Conservation (phyloP, 2,113 vertebrate genomes). For the Lampris megalopsis region DNA sequence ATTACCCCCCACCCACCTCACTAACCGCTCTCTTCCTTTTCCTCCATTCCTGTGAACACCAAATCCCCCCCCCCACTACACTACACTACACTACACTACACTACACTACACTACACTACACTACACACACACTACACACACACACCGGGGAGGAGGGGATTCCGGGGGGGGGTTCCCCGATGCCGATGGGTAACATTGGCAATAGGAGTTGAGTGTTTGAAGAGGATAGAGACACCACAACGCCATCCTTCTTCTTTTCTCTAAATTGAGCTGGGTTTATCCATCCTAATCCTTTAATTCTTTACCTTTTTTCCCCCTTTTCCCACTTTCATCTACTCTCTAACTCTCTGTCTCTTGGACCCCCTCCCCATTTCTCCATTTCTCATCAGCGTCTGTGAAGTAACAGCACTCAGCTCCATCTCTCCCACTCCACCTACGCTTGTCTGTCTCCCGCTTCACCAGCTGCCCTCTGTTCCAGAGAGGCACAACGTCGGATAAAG, state of each 20-base stretch:
- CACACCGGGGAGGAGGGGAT: too few relatives aligned
- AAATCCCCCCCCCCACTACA: background rate
- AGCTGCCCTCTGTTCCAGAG: background rate
- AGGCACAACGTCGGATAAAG: slow-evolving; percentile 23
- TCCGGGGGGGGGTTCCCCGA: too few relatives aligned
- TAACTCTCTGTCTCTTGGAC: too few relatives aligned
- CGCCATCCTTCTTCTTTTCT: slow-evolving; percentile 17
- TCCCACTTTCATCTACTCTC: too few relatives aligned
- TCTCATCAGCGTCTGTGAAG: slow-evolving; percentile 1
- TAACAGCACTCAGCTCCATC: slow-evolving; percentile 14
- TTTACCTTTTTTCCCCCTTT: too few relatives aligned
- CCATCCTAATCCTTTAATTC: too few relatives aligned
- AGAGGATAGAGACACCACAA: slow-evolving; percentile 43
- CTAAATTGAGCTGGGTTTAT: background rate
- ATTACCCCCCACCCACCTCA: slow-evolving; percentile 33
- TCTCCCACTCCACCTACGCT: background rate
- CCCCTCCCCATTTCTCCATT: too few relatives aligned
- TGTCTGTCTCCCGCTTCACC: background rate
- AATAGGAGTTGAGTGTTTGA: slow-evolving; percentile 14
- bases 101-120: too few relatives aligned
- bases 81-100: slow-evolving; percentile 35
- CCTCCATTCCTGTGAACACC: slow-evolving; percentile 17
- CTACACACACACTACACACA: too few relatives aligned
- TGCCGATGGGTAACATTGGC: slow-evolving; percentile 14
- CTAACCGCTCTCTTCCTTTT: slow-evolving; percentile 13